Evolutionary conservation across 2,888 invertebrate species (phyloP).

Genomic region (Melinaea menophilus): DNA sequence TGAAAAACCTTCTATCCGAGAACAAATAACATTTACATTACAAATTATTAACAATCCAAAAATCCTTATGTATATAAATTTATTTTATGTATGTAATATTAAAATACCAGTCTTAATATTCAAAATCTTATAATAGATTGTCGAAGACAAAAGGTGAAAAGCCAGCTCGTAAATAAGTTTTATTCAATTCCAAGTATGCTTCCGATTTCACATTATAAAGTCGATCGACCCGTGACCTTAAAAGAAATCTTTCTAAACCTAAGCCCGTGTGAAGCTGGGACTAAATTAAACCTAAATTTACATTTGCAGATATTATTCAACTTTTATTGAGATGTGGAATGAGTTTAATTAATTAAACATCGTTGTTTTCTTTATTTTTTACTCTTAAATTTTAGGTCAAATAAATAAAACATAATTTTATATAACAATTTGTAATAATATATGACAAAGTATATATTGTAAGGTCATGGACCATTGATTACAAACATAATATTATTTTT

Average conservation of each 20-base stretch:
- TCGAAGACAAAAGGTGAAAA: background rate
- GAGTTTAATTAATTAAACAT: slow-evolving; percentile 33
- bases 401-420: no score
- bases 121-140: no score
- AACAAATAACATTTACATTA: background rate
- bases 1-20: slow-evolving; percentile 17
- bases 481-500: no score
- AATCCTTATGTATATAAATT: no score
- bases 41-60: background rate
- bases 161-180: background rate
- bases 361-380: background rate
- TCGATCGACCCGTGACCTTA: background rate
- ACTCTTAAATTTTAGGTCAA: no score
- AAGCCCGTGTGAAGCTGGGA: slow-evolving; percentile 27
- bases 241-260: slow-evolving; percentile 8
- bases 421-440: no score
- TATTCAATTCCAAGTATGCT: background rate
- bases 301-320: slow-evolving; percentile 60
- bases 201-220: background rate
- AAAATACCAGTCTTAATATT: no score
- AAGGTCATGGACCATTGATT: no score
- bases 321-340: slow-evolving; percentile 47
- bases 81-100: no score
- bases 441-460: no score
- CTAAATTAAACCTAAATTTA: slow-evolving; percentile 47